Evolutionary conservation across 2,113 vertebrate genomes (phyloP).

Genomic region (Ia io): DNA sequence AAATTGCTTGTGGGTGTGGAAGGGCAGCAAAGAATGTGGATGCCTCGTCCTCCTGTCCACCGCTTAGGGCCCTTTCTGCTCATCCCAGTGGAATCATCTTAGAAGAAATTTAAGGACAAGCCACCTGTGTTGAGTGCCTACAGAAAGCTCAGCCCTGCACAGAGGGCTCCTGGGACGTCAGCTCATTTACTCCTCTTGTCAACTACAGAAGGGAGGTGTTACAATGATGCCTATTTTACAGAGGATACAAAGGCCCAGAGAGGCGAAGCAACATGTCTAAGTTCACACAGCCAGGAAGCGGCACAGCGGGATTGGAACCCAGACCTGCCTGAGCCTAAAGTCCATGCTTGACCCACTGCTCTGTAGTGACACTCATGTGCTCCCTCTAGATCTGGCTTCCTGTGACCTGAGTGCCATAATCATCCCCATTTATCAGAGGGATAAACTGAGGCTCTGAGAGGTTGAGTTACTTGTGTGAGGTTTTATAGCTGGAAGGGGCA

Average conservation of each 20-base stretch:
- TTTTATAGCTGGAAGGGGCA: fast-evolving
- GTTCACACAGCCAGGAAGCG: background rate
- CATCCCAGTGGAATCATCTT: fast-evolving
- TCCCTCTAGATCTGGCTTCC: background rate
- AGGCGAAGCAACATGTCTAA: too few species aligned
- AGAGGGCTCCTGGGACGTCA: fast-evolving
- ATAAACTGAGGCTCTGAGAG: background rate
- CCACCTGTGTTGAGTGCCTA: fast-evolving
- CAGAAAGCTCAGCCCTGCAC: fast-evolving
- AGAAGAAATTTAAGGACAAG: fast-evolving
- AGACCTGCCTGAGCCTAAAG: background rate
- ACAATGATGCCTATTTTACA: background rate
- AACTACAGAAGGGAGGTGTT: too few species aligned
- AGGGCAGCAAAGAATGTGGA: background rate
- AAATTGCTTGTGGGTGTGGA: background rate
- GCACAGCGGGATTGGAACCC: background rate
- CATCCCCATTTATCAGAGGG: background rate
- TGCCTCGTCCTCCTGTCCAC: fast-evolving
- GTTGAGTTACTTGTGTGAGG: fast-evolving
- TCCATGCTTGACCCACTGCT: background rate
- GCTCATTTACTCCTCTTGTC: background rate
- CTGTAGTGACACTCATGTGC: background rate
- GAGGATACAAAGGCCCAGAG: background rate
- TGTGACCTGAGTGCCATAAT: background rate
- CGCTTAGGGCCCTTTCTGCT: fast-evolving